These are phyloP conservation scores for Macrophya annulata DNA, from an alignment of 2,888 invertebrate species.

Conservation along the genomic window DNA sequence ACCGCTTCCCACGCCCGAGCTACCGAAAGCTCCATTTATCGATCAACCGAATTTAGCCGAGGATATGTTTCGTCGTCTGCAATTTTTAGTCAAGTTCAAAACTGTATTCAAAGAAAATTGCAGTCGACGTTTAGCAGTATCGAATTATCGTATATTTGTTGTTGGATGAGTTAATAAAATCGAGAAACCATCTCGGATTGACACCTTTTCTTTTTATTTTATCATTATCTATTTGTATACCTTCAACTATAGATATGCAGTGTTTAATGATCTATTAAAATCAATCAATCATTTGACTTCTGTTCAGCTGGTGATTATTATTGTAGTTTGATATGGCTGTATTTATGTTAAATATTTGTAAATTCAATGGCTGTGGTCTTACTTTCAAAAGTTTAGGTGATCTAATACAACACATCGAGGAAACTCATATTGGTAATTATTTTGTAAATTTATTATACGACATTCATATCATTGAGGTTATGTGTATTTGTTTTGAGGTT, in stretches of 20 bases:
- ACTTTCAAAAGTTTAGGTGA: slow-evolving; percentile 91
- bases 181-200: neutral
- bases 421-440: slow-evolving; percentile 90
- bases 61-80: slow-evolving; percentile 64
- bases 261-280: neutral
- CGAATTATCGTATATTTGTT: neutral
- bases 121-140: slow-evolving; percentile 11
- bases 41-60: slow-evolving; percentile 75
- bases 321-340: slow-evolving; percentile 87
- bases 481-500: slow-evolving; percentile 49
- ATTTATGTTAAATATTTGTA: slow-evolving; percentile 94
- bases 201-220: neutral
- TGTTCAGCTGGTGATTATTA: slow-evolving; percentile 10
- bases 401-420: slow-evolving; percentile 93
- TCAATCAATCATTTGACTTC: slow-evolving; percentile 52
- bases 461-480: slow-evolving; percentile 32
- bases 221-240: neutral
- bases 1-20: slow-evolving; percentile 65
- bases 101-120: slow-evolving; percentile 48
- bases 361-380: slow-evolving; percentile 92
- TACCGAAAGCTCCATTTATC: slow-evolving; percentile 50
- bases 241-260: neutral
- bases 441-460: slow-evolving; percentile 4
- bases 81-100: slow-evolving; percentile 61
- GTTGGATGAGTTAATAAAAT: neutral